Conservation (phyloP, 64 coral and sea anemone genomes). For the Stichodactyla helianthus region DNA sequence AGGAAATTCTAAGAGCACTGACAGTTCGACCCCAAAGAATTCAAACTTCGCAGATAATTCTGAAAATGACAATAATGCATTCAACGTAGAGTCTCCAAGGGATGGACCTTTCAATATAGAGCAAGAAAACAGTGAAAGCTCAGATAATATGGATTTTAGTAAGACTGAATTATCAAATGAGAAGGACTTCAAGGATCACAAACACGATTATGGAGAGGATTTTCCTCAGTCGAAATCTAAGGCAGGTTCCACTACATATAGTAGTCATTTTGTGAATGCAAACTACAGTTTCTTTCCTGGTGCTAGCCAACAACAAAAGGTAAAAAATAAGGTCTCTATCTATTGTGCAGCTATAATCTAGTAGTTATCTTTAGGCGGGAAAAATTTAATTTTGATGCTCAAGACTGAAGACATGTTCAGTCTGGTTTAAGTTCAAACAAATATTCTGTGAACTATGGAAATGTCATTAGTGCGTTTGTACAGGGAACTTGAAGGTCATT, state of each 20-base stretch:
- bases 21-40: background rate
- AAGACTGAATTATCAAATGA: background rate
- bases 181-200: background rate
- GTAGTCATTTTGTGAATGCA: constrained; percentile 36
- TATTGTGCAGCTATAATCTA: no score
- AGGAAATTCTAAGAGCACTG: background rate
- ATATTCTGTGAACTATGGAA: no score
- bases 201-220: background rate
- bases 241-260: background rate
- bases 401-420: no score
- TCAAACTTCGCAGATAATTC: background rate
- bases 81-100: constrained; percentile 12
- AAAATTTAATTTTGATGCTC: no score
- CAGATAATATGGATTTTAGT: background rate
- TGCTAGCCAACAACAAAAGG: constrained; percentile 14
- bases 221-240: constrained; percentile 5
- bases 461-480: no score
- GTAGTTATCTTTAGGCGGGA: no score
- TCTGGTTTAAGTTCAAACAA: no score
- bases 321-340: background rate
- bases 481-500: no score
- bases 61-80: constrained; percentile 30
- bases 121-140: background rate
- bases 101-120: background rate
- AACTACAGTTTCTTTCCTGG: constrained; percentile 65